phyloP scores from a whole-genome alignment of 2,888 invertebrate species.

The Drosophila paramelanica region DNA sequence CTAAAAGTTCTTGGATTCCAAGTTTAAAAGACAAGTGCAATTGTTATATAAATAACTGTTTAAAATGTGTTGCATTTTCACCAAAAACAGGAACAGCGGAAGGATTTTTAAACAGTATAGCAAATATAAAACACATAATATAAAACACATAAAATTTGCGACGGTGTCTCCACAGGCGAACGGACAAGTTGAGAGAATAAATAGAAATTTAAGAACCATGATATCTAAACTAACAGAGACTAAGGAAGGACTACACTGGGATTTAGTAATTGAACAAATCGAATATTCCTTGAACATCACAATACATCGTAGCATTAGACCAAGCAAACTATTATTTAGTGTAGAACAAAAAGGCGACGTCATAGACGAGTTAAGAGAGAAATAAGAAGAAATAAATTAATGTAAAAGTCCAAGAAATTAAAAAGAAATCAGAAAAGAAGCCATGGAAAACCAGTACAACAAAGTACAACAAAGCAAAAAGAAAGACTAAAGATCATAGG shows the following conservation, averaged over 20 bases:
- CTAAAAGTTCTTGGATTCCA: neutral
- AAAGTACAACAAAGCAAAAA: too few relatives aligned
- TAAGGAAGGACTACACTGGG: neutral
- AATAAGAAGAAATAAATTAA: neutral
- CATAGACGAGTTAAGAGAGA: neutral
- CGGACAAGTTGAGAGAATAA: neutral
- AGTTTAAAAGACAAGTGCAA: neutral
- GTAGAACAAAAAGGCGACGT: neutral
- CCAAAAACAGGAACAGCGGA: neutral
- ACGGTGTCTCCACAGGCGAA: neutral
- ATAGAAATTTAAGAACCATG: neutral
- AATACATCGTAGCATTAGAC: neutral
- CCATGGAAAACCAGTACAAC: neutral
- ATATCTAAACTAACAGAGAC: neutral
- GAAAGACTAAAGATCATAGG: neutral
- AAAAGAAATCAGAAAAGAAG: neutral
- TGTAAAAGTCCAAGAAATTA: neutral
- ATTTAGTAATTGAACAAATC: neutral
- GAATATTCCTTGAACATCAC: neutral
- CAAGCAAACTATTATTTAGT: neutral
- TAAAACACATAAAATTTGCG: neutral
- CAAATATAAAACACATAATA: neutral
- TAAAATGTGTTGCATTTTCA: conserved; percentile 2
- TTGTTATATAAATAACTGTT: neutral
- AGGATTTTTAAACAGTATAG: conserved; percentile 1